Evolutionary conservation across 2,797 vertebrate species (phyloP).

Genomic region (Acanthurus lineatus): DNA sequence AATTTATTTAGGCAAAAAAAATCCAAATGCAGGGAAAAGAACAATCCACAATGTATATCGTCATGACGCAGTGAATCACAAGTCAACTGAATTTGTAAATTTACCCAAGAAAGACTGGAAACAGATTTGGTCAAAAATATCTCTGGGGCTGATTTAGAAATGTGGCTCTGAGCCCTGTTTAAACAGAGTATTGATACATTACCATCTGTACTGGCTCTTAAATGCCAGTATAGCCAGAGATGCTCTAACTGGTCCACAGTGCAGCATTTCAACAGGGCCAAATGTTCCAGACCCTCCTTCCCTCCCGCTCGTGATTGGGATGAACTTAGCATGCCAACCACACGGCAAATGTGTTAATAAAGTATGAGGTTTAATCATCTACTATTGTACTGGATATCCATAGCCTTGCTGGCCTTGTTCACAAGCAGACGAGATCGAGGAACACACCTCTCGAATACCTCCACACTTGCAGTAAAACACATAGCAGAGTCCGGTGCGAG

Average conservation of each 20-base stretch:
- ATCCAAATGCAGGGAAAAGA: conserved; percentile 39
- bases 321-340: conserved; percentile 51
- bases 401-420: conserved; percentile 35
- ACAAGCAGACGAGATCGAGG: conserved; percentile 36
- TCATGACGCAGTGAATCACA: conserved; percentile 19
- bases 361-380: conserved; percentile 71
- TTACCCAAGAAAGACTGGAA: conserved; percentile 41
- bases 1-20: conserved; percentile 37
- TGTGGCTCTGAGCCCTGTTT: conserved; percentile 63
- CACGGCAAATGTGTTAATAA: conserved; percentile 65
- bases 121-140: conserved; percentile 55
- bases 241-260: conserved; percentile 56
- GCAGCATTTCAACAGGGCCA: conserved; percentile 57
- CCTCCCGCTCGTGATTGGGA: conserved; percentile 35
- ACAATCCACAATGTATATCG: conserved; percentile 11
- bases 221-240: conserved; percentile 66
- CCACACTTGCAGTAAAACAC: conserved; percentile 63
- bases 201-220: conserved; percentile 70
- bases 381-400: conserved; percentile 41
- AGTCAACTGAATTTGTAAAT: conserved; percentile 43
- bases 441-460: conserved; percentile 62
- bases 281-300: conserved; percentile 50
- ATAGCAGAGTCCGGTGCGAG: conserved; percentile 66
- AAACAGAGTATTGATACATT: conserved; percentile 69
- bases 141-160: conserved; percentile 60